phyloP scores from a whole-genome alignment of 2,797 vertebrate genomes.

The Scolopax bukidnonensis region DNA sequence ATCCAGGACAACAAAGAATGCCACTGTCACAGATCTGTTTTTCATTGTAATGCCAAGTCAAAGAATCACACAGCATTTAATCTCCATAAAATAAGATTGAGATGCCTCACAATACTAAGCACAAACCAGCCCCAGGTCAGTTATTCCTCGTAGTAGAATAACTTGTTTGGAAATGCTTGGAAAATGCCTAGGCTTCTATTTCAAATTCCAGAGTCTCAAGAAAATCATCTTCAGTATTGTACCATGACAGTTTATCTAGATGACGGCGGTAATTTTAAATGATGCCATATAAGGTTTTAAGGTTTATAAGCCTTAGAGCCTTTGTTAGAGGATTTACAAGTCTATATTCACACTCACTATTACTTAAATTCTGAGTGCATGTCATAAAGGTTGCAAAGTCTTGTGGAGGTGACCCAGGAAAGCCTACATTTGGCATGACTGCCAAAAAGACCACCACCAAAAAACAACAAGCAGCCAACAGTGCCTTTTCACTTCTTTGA shows the following conservation, averaged over 20 bases:
- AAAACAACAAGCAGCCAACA: not conserved
- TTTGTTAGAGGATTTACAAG: not conserved
- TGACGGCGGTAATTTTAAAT: not conserved
- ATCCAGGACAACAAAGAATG: not conserved
- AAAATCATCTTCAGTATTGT: not conserved
- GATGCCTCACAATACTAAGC: not conserved
- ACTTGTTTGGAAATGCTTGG: not conserved
- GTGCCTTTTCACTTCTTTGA: not conserved
- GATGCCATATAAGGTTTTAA: not conserved
- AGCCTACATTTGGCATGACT: not conserved
- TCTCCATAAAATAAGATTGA: not conserved
- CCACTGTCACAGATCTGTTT: not conserved
- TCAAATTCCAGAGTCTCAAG: not conserved
- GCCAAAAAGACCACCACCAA: not conserved
- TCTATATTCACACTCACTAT: not conserved
- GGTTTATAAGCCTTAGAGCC: not conserved
- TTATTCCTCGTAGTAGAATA: not conserved
- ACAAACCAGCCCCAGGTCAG: not conserved
- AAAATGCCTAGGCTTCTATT: not conserved
- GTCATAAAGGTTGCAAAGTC: not conserved
- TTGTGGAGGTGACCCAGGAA: not conserved
- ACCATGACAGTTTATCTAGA: not conserved
- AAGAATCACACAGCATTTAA: not conserved
- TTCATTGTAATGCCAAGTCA: not conserved
- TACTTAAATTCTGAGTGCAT: not conserved